These are phyloP conservation scores for Nerophis lumbriciformis DNA, from an alignment of 2,113 vertebrate species.

Conservation along the genomic window DNA sequence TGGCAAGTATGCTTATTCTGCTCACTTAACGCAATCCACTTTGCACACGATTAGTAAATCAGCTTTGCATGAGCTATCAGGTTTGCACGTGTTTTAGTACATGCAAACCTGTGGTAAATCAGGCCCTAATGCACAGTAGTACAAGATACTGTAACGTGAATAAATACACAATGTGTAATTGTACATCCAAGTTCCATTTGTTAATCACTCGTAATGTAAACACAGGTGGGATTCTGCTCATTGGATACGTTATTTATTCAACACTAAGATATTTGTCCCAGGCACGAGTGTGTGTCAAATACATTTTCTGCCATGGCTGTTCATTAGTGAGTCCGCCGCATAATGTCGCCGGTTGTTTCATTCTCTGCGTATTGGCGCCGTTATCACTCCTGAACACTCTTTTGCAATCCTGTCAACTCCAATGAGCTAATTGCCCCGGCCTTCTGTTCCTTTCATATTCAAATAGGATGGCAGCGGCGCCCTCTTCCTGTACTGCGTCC, in stretches of 20 bases:
- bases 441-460: slow-evolving; percentile 47
- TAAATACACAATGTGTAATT: slow-evolving; percentile 9
- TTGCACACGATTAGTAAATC: too few species aligned
- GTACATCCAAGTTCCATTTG: slow-evolving; percentile 3
- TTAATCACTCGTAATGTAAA: slow-evolving; percentile 3
- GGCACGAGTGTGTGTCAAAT: slow-evolving; percentile 10
- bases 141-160: slow-evolving; percentile 1
- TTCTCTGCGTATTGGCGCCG: slow-evolving; percentile 37
- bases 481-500: slow-evolving; percentile 13
- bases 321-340: background rate
- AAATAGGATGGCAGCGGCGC: slow-evolving; percentile 2
- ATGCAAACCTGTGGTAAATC: too few species aligned
- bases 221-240: slow-evolving; percentile 8
- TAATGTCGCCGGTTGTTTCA: slow-evolving; percentile 50
- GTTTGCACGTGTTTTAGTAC: too few species aligned
- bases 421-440: slow-evolving; percentile 60
- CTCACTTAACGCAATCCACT: too few species aligned
- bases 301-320: background rate
- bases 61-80: too few species aligned
- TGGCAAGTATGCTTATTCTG: too few species aligned
- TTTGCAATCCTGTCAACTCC: slow-evolving; percentile 52
- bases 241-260: slow-evolving; percentile 23
- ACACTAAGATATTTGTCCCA: slow-evolving; percentile 41
- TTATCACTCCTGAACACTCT: slow-evolving; percentile 63
- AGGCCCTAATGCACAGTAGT: background rate